Conservation (phyloP, 2,797 vertebrate species). For the Buceros bicornis region DNA sequence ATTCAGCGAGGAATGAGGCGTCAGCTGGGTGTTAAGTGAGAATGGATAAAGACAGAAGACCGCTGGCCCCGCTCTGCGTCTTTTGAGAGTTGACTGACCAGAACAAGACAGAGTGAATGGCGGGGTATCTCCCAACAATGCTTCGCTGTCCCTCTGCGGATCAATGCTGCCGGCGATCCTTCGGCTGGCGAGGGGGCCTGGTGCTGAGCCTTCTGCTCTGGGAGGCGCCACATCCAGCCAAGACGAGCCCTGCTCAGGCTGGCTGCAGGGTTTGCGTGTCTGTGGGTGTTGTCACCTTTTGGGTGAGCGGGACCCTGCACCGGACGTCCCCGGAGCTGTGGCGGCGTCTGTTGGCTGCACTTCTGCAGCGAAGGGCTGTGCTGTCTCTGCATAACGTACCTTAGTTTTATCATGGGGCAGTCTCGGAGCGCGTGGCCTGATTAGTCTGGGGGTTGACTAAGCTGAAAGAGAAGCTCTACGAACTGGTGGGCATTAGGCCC, state of each 20-base stretch:
- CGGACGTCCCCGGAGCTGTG: fast-evolving
- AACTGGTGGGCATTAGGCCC: neutral
- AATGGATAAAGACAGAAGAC: neutral
- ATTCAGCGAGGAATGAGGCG: neutral
- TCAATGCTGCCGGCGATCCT: fast-evolving
- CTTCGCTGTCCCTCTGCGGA: neutral
- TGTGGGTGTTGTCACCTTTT: neutral
- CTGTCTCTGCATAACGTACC: fast-evolving
- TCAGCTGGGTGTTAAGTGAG: neutral
- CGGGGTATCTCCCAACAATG: neutral
- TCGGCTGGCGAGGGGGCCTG: neutral
- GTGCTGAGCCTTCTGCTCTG: neutral
- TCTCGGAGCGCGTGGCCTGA: neutral
- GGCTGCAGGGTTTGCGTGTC: fast-evolving
- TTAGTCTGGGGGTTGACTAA: neutral
- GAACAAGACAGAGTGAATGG: neutral
- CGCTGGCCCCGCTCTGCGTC: neutral
- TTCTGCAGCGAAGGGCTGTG: neutral
- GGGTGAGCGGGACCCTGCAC: neutral
- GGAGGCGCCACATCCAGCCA: neutral
- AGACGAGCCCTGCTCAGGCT: neutral
- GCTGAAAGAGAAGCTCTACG: neutral
- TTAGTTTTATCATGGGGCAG: neutral
- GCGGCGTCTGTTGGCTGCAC: fast-evolving
- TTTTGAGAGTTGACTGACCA: slow-evolving; percentile 4